Conservation (phyloP, 2,888 invertebrate species). For the Melieria crassipennis region DNA sequence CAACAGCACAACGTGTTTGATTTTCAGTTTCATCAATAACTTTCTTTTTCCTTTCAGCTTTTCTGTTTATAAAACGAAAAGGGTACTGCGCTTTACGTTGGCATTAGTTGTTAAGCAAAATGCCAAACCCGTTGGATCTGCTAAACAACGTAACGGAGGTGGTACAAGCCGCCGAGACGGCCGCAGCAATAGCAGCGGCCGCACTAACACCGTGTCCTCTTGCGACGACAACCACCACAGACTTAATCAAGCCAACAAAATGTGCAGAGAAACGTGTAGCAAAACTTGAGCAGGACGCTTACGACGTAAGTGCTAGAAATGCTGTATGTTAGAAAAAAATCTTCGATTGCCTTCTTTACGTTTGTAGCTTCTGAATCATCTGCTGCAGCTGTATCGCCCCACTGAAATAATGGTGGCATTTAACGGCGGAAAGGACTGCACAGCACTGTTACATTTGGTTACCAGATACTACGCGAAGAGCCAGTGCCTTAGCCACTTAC, state of each 20-base stretch:
- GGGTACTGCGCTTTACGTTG: no score
- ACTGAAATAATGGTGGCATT: conserved; percentile 89
- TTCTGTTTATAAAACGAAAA: no score
- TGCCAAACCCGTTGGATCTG: no score
- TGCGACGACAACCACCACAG: conserved; percentile 10
- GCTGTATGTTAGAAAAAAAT: not conserved
- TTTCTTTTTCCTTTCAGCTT: no score
- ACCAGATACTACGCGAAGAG: conserved; percentile 55
- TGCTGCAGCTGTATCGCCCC: conserved; percentile 72
- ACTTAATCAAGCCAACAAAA: conserved; percentile 15
- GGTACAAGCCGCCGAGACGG: not conserved
- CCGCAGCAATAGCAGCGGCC: not conserved
- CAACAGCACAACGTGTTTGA: no score
- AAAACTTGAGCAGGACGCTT: conserved; percentile 14
- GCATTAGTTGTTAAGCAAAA: no score
- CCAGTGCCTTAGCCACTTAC: conserved; percentile 64
- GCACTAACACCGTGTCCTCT: not conserved
- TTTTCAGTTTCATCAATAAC: no score
- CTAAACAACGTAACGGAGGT: no score
- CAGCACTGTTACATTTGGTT: conserved; percentile 82
- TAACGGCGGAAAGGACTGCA: conserved; percentile 99
- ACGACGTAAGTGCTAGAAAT: conserved; percentile 11
- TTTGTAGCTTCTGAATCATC: conserved; percentile 72
- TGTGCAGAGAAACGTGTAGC: conserved; percentile 19
- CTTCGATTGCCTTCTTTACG: not conserved